Base-by-base conservation (phyloP, 1,140 invertebrate genomes). In the Bombus huntii region DNA sequence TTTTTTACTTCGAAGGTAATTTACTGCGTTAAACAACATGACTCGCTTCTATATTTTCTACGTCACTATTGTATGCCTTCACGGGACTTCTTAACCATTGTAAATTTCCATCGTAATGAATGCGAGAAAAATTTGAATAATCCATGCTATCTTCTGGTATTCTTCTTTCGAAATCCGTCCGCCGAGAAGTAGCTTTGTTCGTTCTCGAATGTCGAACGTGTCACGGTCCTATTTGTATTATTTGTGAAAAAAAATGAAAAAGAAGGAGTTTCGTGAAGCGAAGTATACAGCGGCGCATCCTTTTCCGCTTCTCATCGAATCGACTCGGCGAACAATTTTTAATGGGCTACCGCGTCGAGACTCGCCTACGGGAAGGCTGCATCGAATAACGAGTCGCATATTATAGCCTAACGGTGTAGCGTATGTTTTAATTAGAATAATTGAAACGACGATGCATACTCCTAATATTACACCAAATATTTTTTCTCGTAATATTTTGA, bases 351-450 rank as follows among this genome's bases (percentile, higher is more conserved):
- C 80, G 68, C 15, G 13, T 10, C 44, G 66, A 57, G 25, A 25
- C 4, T 37, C 25, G 57, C 44, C 25, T 70, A 25, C 5, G 28
- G 65, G 34, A 9, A 31, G 34, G 8, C 53, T 59, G 25, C 28
- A 9, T 44, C 28, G 53, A 65, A 75, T 65, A 73, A 73, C 59
- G 37, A 28, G 28, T 6, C 13, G 71, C 10, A 57, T n/a, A 71
- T 47, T 47, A 42, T 25, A 31, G 34, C 5, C 15, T 22, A 18
- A 6, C 31, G 31, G n/a, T n/a, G 42, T 68, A n/a, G 31, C 15
- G 4, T 12, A 1, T 53, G 44, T 47, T 83, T 83, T 77, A 77
- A 83, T 83, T 77, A 77, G 44, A 77, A 70, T 83, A 83, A 83
- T 83, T 77, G 44, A 70, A 65, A 1, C 2, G 39, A 18, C 39